Evolutionary conservation across 2,797 vertebrate genomes (phyloP), one percentile per base, ranked within the genome.

Genomic region (Pseudomugil gertrudae): DNA sequence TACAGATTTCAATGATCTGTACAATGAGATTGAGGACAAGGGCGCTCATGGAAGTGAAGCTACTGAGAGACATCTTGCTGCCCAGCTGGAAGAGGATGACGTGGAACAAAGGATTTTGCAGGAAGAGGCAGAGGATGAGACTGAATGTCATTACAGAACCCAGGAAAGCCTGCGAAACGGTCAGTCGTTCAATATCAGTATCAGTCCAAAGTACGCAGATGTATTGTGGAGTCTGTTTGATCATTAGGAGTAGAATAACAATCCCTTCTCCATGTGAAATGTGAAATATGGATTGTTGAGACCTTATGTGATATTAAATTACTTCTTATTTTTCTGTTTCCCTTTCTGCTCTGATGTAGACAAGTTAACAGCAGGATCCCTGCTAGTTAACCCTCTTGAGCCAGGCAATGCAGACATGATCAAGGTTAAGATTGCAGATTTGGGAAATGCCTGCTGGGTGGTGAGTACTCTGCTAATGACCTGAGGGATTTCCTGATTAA

Each of bases 371-470:
- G 96, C 96, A 85, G 96, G 96, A 76, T 95, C 94, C 87, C 94
- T 98, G 84, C 93, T 99, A 56, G 89, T 98, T 87, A 99, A 99
- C 94, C 98, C 98, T 63, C 95, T 99, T 85, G 98, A 99, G 83
- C 96, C 97, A 81, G 85, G 95, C 86, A 99, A 99, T 84, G 94
- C 96, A 80, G 96, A 98, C 78, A 96, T 96, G 87, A 96, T 99
- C 88, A 95, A 95, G 93, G 98, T 99, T 91, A 99, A 99, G 95
- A 98, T 99, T 74, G 98, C 98, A 57, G 98, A 99, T 85, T 93
- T 99, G 88, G 98, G 98, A 86, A 99, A 99, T 43, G 98, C 98
- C 79, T 99, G 98, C 91, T 99, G 98, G 98, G 96, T 99, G 95
- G 98, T 99, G 92, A 98, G 97, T 95, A 53, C 63, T 56, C 80